Percentiles rank a stretch among this genome's conserved stretches.
These are phyloP conservation scores for Calycopis cecrops DNA, from an alignment of 1,140 invertebrate genomes.

Conservation along the genomic window DNA sequence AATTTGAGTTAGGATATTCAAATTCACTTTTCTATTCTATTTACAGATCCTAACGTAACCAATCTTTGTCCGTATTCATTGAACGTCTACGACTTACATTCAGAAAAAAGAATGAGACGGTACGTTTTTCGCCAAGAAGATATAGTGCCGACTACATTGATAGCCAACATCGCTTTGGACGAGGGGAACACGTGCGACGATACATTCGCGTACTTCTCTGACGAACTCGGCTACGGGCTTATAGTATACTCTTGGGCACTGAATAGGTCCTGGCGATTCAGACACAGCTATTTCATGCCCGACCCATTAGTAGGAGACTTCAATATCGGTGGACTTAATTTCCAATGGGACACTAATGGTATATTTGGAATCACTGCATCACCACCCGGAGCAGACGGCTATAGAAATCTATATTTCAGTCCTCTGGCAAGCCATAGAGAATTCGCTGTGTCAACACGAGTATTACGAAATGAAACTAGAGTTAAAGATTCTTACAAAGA, in stretches of 20 bases:
- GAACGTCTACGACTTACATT: constrained; percentile 85
- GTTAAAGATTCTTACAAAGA: constrained; percentile 82
- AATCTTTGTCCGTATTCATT: constrained; percentile 84
- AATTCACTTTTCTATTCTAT: constrained; percentile 14
- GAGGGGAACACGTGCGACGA: constrained; percentile 85
- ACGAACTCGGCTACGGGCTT: constrained; percentile 87
- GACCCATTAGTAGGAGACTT: constrained; percentile 86
- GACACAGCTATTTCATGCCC: constrained; percentile 85
- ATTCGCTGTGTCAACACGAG: constrained; percentile 84
- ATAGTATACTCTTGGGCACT: constrained; percentile 85
- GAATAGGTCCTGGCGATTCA: constrained; percentile 85
- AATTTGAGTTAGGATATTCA: neutral
- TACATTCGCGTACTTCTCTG: constrained; percentile 86
- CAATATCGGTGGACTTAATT: constrained; percentile 86
- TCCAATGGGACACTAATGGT: constrained; percentile 88
- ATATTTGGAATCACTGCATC: constrained; percentile 87
- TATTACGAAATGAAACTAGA: constrained; percentile 80
- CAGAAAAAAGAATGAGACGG: constrained; percentile 80
- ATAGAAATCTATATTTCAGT: constrained; percentile 83
- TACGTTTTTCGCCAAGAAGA: constrained; percentile 83
- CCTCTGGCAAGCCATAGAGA: constrained; percentile 85
- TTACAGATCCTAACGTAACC: constrained; percentile 71
- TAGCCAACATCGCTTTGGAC: constrained; percentile 88
- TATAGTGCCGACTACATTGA: constrained; percentile 85
- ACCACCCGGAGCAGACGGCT: constrained; percentile 79